Base-by-base conservation (phyloP, 2,113 vertebrate genomes). In the Abramis brama region DNA sequence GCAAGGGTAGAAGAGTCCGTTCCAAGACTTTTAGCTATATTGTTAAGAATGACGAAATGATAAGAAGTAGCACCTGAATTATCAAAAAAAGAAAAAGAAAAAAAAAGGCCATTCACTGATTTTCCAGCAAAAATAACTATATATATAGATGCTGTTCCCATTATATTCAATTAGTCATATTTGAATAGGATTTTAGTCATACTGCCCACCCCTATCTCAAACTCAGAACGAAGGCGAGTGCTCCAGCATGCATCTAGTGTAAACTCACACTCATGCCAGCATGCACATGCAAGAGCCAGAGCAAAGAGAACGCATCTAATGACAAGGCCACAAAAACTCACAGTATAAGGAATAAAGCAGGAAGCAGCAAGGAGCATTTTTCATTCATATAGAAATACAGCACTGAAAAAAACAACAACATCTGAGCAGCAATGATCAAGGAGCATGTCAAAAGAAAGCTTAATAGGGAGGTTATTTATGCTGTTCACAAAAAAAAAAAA, bases 261-360 rank as follows among this genome's bases (percentile, higher is more conserved):
- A 43, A 71, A 13, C 36, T 80, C 62, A 83, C 12, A 13, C 36
- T 80, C 62, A 81, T 19, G 3, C 60, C 87, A 76, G 5, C 59
- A 89, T 10, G 80, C 55, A 80, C 57, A 89, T 74, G 50, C 50
- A 66, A 85, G n/a, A 87, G 66, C 60, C 27, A 39, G 47, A 25
- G 4, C n/a, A 64, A 27, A 64, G 60, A 62, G 1, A 74, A 25
- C 7, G 43, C 71, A 25, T 45, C 21, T 13, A 13, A 74, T 13
- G 71, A 25, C 71, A 47, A 47, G 39, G 71, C 71, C 43, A 74
- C 71, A 74, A 25, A 25, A n/a, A 47, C 71, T 74, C 71, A 12
- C 39, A 27, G 86, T 84, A 88, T 86, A 86, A 85, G 52, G 79
- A 80, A 88, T 60, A 64, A 52, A 88, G 43, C 45, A 21, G 79